Evolutionary conservation across 2,797 vertebrate species (phyloP), one percentile per base, ranked within the genome.

Genomic region (Sebastes paucispinis): DNA sequence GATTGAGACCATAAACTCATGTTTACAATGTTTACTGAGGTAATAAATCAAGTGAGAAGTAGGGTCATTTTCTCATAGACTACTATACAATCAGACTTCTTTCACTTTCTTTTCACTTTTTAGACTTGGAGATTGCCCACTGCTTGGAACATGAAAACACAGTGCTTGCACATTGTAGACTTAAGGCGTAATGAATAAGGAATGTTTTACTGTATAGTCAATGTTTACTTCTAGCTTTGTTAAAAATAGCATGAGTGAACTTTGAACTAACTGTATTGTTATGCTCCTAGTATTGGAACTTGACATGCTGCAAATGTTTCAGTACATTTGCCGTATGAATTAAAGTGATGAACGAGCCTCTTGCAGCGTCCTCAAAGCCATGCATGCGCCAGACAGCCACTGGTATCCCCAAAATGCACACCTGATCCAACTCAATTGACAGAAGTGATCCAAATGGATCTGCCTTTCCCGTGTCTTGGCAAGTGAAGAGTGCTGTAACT

Each of bases 401-500:
- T 3, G 20, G 58, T 36, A 29, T 89, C 43, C 58, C 64, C 36
- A 58, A 47, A 81, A 77, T 18, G 22, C 58, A 39, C 74, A 87
- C 9, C 73, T 69, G 82, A 86, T 87, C 84, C 88, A 82, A 85
- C 66, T 80, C 73, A 81, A 83, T 78, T 71, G 71, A 73, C 69
- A 59, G 72, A 78, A 88, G 71, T 68, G 74, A 82, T 87, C 77
- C 66, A 69, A 81, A 54, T 74, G 80, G 70, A 93, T 84, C 71
- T 81, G 63, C 16, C 0, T 65, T 90, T 91, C 39, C 66, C 14
- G 75, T 65, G 62, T 72, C 77, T 77, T 84, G 87, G 85, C 88
- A 77, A 79, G 86, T 54, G 68, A 76, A 62, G 79, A 73, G 72
- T 2, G 68, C 77, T 91, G 92, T 92, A 92, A 93, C 87, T 22